These are phyloP conservation scores for Dysidea cf. avara DNA, from an alignment of 37 sponge, comb jelly and placozoan species.

Conservation along the genomic window DNA sequence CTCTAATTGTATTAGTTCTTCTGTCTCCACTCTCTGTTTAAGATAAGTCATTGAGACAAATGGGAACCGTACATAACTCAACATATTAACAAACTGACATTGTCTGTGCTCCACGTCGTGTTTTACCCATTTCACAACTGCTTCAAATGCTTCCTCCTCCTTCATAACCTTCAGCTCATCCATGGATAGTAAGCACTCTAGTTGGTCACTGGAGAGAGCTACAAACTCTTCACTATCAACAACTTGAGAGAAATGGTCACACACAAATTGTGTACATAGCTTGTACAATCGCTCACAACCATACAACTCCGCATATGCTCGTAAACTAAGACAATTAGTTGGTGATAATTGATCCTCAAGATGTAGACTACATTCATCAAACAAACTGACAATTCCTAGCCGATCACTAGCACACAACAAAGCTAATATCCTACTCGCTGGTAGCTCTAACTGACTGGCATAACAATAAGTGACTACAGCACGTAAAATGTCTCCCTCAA, in stretches of 20 bases:
- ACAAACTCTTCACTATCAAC: constrained; percentile 36
- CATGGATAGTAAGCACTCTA: constrained; percentile 40
- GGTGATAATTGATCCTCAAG: constrained; percentile 18
- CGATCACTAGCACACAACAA: constrained; percentile 42
- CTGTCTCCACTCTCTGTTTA: constrained; percentile 22
- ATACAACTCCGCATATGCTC: constrained; percentile 40
- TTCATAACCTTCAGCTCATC: constrained; percentile 47
- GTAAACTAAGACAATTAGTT: constrained; percentile 33
- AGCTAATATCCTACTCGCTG: constrained; percentile 3
- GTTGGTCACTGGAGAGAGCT: constrained; percentile 28
- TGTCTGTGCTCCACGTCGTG: constrained; percentile 33
- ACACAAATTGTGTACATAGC: constrained; percentile 26
- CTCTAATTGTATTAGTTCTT: constrained; percentile 29
- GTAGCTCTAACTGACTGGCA: background rate
- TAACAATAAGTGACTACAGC: constrained; percentile 43
- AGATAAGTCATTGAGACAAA: constrained; percentile 47
- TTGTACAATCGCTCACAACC: constrained; percentile 1
- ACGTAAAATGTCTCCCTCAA: constrained; percentile 21
- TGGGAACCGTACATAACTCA: constrained; percentile 59
- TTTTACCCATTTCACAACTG: constrained; percentile 58
- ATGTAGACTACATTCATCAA: constrained; percentile 25
- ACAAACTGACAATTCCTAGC: constrained; percentile 28
- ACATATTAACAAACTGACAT: constrained; percentile 10
- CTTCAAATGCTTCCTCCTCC: constrained; percentile 58
- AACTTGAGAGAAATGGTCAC: constrained; percentile 34